Evolutionary conservation across 1,140 invertebrate genomes (phyloP), one percentile per base, ranked within the genome.

Genomic region (Lordiphosa stackelbergi): DNA sequence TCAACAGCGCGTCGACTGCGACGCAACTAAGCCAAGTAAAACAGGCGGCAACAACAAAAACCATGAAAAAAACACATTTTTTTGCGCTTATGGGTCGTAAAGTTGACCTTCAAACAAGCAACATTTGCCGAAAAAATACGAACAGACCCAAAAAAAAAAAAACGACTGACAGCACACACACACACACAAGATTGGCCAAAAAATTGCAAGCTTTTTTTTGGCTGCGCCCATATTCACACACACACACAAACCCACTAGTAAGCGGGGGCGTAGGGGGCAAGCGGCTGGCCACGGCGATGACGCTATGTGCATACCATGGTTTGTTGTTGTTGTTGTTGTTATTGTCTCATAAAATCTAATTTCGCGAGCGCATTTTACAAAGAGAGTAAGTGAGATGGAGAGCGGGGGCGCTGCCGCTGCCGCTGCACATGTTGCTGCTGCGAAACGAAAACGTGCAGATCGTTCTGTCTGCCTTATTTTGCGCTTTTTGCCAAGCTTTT

Each of bases 61-160:
- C 51, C 49, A 60, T 54, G 40, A 42, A 40, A 45, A 48, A 58
- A 48, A 68, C 60, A 66, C 42, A 56, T 37, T 61, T 70, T 57
- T 73, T 85, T 71, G 70, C 71, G 79, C 85, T 86, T 86, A 77
- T 86, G 85, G 85, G 85, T 86, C 85, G 85, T 86, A 86, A 86
- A 86, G 85, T 86, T 86, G 85, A 86, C 85, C 85, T 86, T 86
- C 85, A 86, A 86, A 70, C 66, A 78, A 46, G 70, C 75, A 73
- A 79, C 75, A 79, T 79, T 79, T 77, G 75, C 66, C 73, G 66
- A 79, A 79, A 62, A 75, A 70, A 69, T 63, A 79, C 74, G 72
- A 83, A 47, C 42, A 68, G 35, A 61, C 56, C 57, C 49, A n/a
- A 52, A 24, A 12, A 66, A 66, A 68, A 68, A 68, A 47, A 69